A percentile compares a stretch with the other conserved stretches of the same genome.
These are phyloP conservation scores for Microhierax caerulescens DNA, from an alignment of 2,797 vertebrate genomes.

Conservation along the genomic window DNA sequence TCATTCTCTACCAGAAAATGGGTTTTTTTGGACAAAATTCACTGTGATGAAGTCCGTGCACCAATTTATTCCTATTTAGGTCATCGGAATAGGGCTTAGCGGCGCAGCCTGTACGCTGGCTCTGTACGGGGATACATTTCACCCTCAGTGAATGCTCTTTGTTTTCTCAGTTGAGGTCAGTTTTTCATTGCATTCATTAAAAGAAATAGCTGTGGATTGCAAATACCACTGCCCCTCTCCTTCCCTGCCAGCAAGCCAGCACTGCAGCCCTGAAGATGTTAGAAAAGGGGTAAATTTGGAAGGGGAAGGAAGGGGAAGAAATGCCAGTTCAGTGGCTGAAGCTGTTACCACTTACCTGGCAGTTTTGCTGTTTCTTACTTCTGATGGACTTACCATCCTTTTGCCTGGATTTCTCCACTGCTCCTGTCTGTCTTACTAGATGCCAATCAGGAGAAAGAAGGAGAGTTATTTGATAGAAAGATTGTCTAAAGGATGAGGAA, in stretches of 20 bases:
- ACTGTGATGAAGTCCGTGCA: neutral
- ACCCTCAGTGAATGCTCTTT: conserved; percentile 56
- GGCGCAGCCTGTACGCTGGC: conserved; percentile 2
- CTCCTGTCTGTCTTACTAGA: neutral
- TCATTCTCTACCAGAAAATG: neutral
- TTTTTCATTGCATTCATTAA: conserved; percentile 57
- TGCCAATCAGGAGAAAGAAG: neutral
- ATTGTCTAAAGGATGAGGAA: neutral
- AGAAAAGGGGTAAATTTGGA: neutral
- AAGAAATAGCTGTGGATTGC: conserved; percentile 40
- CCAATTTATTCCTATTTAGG: conserved; percentile 59
- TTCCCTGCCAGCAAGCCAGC: neutral
- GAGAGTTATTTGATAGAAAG: neutral
- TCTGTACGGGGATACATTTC: conserved; percentile 39
- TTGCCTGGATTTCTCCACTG: neutral
- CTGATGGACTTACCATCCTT: neutral
- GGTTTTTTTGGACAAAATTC: neutral
- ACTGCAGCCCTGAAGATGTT: neutral
- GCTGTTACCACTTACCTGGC: neutral
- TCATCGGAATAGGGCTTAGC: conserved; percentile 37
- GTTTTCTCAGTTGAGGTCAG: conserved; percentile 53
- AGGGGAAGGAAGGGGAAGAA: neutral
- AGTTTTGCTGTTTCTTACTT: neutral
- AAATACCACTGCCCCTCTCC: neutral
- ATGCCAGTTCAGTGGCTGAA: neutral